Percentiles rank a stretch among this genome's conserved stretches.
These are phyloP conservation scores for Cenopis cana DNA, from an alignment of 2,888 invertebrate species.

Conservation along the genomic window DNA sequence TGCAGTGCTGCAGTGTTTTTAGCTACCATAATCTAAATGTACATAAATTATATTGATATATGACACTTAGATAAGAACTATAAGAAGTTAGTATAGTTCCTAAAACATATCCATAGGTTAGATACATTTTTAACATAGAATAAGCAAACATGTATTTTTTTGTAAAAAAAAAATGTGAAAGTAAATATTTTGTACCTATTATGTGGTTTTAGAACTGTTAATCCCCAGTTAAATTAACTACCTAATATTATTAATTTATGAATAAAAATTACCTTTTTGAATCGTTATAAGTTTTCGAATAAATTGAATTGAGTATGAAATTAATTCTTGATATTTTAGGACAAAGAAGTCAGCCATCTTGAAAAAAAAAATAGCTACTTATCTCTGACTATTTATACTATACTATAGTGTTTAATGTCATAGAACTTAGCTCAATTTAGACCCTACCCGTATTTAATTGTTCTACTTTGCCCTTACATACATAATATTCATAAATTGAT, in stretches of 20 bases:
- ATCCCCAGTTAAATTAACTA: not conserved
- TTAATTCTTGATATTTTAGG: no score
- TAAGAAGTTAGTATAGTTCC: conserved; percentile 14
- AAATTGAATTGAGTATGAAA: no score
- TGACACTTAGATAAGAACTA: not conserved
- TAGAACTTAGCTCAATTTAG: not conserved
- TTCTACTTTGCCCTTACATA: not conserved
- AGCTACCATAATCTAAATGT: not conserved
- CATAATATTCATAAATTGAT: no score
- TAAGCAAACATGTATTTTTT: not conserved
- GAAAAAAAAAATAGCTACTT: no score
- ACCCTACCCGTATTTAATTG: no score
- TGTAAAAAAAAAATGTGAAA: conserved; percentile 17
- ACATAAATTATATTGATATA: not conserved
- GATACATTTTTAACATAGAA: not conserved
- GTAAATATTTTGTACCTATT: conserved; percentile 5
- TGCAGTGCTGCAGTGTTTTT: not conserved
- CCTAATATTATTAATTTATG: no score
- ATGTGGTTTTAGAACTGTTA: not conserved
- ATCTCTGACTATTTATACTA: no score
- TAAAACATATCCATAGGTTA: conserved; percentile 18
- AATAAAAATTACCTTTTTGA: no score
- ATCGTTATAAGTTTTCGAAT: no score
- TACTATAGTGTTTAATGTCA: no score
- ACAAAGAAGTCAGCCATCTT: no score